A percentile compares a stretch with the other conserved stretches of the same genome.
phyloP scores from a whole-genome alignment of 2,888 invertebrate species.

The Caenorhabditis afra region DNA sequence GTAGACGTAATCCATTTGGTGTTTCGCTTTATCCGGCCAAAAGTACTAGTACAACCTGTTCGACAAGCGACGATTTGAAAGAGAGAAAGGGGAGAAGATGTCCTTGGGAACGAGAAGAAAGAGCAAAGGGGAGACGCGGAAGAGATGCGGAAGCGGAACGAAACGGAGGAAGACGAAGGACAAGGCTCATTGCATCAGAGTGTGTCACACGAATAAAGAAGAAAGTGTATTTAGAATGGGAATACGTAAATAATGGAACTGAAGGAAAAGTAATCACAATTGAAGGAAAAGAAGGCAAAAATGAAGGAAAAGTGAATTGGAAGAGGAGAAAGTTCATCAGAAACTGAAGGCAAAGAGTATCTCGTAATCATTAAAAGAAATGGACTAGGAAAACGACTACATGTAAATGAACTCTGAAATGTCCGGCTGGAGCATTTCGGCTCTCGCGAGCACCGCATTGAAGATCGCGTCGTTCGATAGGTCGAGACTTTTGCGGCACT shows the following conservation, averaged over 20 bases:
- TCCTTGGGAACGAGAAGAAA: constrained; percentile 24
- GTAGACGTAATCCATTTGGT: constrained; percentile 47
- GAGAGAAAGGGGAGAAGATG: constrained; percentile 10
- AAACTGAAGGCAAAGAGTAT: constrained; percentile 38
- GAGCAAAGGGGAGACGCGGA: constrained; percentile 26
- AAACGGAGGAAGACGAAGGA: neutral
- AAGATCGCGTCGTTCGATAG: constrained; percentile 68
- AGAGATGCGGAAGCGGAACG: constrained; percentile 10
- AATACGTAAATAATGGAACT: constrained; percentile 1
- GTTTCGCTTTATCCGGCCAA: constrained; percentile 23
- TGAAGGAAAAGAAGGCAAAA: neutral
- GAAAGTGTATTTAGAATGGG: neutral
- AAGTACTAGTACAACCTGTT: constrained; percentile 51
- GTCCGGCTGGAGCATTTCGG: constrained; percentile 72
- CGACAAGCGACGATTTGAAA: constrained; percentile 10
- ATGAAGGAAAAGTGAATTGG: constrained; percentile 39
- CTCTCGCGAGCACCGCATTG: constrained; percentile 74
- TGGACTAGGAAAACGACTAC: constrained; percentile 18
- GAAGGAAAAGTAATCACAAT: constrained; percentile 8
- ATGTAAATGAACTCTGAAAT: constrained; percentile 74
- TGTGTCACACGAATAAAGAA: neutral
- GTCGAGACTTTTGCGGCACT: constrained; percentile 67
- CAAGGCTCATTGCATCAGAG: neutral
- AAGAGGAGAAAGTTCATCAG: constrained; percentile 27
- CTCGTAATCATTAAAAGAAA: constrained; percentile 16